Base-by-base conservation (phyloP, 2,113 vertebrate genomes). In the Kryptolebias marmoratus region DNA sequence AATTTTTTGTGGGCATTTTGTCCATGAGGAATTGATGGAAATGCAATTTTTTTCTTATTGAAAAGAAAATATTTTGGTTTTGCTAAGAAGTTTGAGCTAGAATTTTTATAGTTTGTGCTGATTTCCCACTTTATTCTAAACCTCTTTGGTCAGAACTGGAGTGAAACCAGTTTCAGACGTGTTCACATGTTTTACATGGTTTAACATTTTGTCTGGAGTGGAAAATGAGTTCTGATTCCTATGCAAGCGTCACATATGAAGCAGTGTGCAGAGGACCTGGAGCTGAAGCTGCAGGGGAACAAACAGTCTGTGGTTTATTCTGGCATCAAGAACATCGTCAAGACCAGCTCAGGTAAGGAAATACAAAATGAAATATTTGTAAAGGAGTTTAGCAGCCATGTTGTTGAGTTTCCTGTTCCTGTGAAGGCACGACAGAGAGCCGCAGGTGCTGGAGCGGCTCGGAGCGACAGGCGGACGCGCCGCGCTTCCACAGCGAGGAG, bases 311-410 rank as follows among this genome's bases (percentile, higher is more conserved):
- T 96, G 84, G 96, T 98, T 77, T 98, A 98, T 79, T 96, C 96
- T 55, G 98, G 98, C 66, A 98, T 99, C 92, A 98, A 99, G 90
- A 95, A 96, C 78, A 97, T 99, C 62, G 92, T 98, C 76, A 98
- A 96, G 90, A 95, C 95, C 73, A 96, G 95, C 86, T 94, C 98
- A 77, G 97, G 98, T 99, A 91, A 96, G 95, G 75, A n/a, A 62
- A 47, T 0, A 18, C 16, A 32, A 4, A 36, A 14, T 8, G 0
- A 9, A 36, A 2, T 7, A 2, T n/a, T 53, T 32, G 7, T 1
- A 3, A 47, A 15, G 9, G 7, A 48, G 5, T 16, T 52, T 14
- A 10, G 1, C 18, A 30, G 27, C 4, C 4, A 4, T 56, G 22
- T 48, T 55, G 1, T 44, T 5, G 10, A 16, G 5, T 44, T 16